phyloP scores from a whole-genome alignment of 2,888 invertebrate species.

The Drosophila picticornis region DNA sequence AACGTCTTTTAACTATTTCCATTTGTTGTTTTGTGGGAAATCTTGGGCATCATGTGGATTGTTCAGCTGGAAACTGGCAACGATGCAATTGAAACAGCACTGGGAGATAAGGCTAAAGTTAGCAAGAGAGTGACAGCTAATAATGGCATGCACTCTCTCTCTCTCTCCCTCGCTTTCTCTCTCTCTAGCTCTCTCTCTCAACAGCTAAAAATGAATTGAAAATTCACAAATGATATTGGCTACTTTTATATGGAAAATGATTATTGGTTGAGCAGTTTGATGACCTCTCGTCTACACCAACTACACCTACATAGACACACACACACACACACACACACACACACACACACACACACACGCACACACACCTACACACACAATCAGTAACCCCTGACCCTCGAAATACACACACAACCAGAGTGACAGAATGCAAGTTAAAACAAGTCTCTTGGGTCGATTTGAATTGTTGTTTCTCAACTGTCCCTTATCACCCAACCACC shows the following conservation, averaged over 20 bases:
- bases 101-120: background rate
- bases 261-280: constrained; percentile 9
- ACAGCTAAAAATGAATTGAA: background rate
- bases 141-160: background rate
- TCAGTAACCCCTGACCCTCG: constrained; percentile 1
- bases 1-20: constrained; percentile 4
- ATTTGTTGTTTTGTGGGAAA: background rate
- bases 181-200: no score
- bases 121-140: background rate
- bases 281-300: constrained; percentile 19
- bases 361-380: background rate
- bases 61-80: background rate
- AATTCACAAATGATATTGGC: background rate
- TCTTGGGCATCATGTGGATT: background rate
- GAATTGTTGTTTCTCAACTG: constrained; percentile 20
- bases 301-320: background rate
- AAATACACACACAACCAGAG: background rate
- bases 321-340: background rate
- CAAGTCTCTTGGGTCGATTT: constrained; percentile 52
- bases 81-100: constrained; percentile 15
- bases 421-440: constrained; percentile 56
- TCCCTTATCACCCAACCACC: background rate
- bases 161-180: background rate
- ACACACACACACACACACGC: background rate
- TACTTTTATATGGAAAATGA: background rate